A percentile compares a stretch with the other conserved stretches of the same genome.
Evolutionary conservation across 2,797 vertebrate species (phyloP).

Genomic region (Sebastes iracundus): DNA sequence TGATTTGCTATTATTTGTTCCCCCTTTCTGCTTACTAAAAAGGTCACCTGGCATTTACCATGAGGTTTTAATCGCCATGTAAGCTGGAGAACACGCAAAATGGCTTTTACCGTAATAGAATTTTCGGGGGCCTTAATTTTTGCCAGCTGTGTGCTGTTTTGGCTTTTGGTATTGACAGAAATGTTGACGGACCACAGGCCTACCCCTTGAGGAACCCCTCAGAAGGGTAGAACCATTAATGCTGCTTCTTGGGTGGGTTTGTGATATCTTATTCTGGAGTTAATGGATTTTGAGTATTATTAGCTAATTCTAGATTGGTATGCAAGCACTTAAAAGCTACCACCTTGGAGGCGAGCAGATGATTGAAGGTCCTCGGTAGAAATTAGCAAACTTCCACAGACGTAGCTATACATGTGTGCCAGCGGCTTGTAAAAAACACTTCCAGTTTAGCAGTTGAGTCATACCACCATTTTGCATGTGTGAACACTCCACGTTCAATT

Average conservation of each 20-base stretch:
- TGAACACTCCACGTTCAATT: slow-evolving; percentile 39
- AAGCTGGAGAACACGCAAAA: slow-evolving; percentile 87
- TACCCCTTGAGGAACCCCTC: slow-evolving; percentile 69
- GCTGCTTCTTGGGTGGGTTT: slow-evolving; percentile 71
- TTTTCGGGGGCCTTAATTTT: slow-evolving; percentile 88
- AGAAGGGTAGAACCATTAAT: slow-evolving; percentile 54
- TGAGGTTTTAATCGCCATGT: slow-evolving; percentile 81
- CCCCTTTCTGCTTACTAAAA: slow-evolving; percentile 66
- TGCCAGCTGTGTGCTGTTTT: slow-evolving; percentile 88
- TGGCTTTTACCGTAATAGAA: slow-evolving; percentile 91
- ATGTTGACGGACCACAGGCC: slow-evolving; percentile 76
- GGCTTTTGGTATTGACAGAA: slow-evolving; percentile 74
- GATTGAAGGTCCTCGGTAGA: slow-evolving; percentile 36
- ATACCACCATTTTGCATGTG: slow-evolving; percentile 39
- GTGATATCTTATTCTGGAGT: slow-evolving; percentile 45
- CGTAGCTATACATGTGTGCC: slow-evolving; percentile 36
- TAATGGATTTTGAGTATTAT: slow-evolving; percentile 60
- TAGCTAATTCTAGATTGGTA: slow-evolving; percentile 38
- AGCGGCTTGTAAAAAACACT: slow-evolving; percentile 61
- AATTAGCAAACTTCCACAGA: slow-evolving; percentile 41
- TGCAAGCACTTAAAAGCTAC: slow-evolving; percentile 46
- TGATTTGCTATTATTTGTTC: slow-evolving; percentile 75
- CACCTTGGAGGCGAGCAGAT: slow-evolving; percentile 25
- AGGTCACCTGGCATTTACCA: slow-evolving; percentile 81
- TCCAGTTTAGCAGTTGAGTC: slow-evolving; percentile 59